phyloP scores from a whole-genome alignment of 2,888 invertebrate species.

The Entomobrya proxima region DNA sequence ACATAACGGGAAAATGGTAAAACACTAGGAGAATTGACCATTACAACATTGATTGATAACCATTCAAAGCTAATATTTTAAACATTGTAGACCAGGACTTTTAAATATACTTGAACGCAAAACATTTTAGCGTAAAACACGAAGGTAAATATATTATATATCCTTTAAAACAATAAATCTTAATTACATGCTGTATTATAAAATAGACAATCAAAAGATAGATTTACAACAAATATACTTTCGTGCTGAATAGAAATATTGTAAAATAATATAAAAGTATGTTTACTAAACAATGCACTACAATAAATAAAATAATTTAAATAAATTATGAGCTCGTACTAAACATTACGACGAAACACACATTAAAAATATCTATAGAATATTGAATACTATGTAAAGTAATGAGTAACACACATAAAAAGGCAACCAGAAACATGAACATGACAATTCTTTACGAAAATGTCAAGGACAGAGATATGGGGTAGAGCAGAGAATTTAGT shows the following conservation, averaged over 20 bases:
- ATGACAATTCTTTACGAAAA: conserved; percentile 23
- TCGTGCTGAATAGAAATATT: too few species aligned
- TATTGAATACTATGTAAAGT: too few species aligned
- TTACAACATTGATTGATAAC: background rate
- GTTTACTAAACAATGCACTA: background rate
- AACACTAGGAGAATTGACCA: background rate
- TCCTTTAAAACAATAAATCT: too few species aligned
- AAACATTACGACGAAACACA: background rate
- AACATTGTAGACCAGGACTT: too few species aligned
- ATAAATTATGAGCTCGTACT: background rate
- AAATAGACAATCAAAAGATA: too few species aligned
- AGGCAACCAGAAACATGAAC: background rate
- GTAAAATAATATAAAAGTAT: too few species aligned
- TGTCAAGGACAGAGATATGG: conserved; percentile 45
- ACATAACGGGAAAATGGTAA: conserved; percentile 23
- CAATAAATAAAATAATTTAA: background rate
- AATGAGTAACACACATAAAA: conserved; percentile 5
- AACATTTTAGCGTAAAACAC: too few species aligned
- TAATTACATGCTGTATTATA: too few species aligned
- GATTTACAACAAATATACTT: too few species aligned
- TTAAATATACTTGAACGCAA: too few species aligned
- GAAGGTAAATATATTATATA: too few species aligned
- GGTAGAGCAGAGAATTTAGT: conserved; percentile 14
- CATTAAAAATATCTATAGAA: background rate
- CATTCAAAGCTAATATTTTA: background rate